These are phyloP conservation scores for Scopus umbretta DNA, from an alignment of 2,113 vertebrate species.

Conservation along the genomic window DNA sequence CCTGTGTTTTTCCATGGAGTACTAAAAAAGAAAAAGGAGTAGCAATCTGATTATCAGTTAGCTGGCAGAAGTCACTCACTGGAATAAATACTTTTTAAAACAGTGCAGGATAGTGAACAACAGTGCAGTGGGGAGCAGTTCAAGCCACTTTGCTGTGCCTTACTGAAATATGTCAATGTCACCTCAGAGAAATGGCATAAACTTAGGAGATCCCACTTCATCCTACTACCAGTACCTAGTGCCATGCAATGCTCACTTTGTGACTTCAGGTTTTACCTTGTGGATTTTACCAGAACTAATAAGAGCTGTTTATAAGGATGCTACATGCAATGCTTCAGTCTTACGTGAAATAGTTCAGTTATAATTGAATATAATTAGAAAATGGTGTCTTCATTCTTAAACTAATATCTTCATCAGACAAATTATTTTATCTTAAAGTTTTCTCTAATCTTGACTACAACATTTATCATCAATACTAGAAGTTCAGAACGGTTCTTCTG, in stretches of 20 bases:
- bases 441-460: neutral
- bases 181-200: neutral
- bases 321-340: neutral
- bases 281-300: neutral
- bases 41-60: neutral
- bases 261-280: neutral
- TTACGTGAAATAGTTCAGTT: neutral
- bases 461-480: neutral
- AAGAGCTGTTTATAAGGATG: neutral
- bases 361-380: neutral
- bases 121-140: neutral
- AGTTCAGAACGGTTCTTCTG: neutral
- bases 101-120: neutral
- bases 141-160: neutral
- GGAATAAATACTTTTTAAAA: neutral
- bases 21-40: neutral
- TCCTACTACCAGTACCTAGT: neutral
- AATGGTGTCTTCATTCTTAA: neutral
- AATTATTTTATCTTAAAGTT: neutral
- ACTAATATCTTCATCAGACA: neutral
- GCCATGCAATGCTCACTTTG: neutral
- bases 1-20: neutral
- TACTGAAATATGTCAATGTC: neutral
- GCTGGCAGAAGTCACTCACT: neutral
- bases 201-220: neutral